Percentiles rank a stretch among this genome's conserved stretches.
Evolutionary conservation across 2,797 vertebrate species (phyloP).

Genomic region (Gobionotothen gibberifrons): DNA sequence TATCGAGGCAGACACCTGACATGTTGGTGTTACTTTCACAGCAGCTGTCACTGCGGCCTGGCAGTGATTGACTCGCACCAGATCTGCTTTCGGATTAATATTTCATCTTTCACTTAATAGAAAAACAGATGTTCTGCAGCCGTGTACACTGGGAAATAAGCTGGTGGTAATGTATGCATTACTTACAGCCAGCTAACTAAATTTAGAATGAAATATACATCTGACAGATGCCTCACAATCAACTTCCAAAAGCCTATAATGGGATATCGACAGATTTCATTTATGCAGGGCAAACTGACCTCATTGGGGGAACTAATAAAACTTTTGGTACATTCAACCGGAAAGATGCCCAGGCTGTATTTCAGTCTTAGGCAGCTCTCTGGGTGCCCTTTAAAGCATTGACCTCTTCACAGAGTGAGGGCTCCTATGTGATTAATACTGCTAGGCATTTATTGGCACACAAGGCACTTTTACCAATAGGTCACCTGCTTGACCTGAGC

Average conservation of each 20-base stretch:
- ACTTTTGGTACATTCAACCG: conserved; percentile 81
- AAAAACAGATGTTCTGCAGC: conserved; percentile 80
- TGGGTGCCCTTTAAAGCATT: conserved; percentile 82
- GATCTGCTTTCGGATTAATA: conserved; percentile 74
- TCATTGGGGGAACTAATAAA: conserved; percentile 77
- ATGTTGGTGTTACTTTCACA: conserved; percentile 65
- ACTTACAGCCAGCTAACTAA: conserved; percentile 77
- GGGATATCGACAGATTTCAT: conserved; percentile 82
- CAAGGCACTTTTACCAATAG: conserved; percentile 83
- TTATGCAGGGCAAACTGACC: conserved; percentile 76
- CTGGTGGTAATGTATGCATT: conserved; percentile 73
- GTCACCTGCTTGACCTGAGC: conserved; percentile 80
- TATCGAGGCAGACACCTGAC: conserved; percentile 73
- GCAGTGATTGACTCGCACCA: conserved; percentile 69
- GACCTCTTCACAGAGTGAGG: conserved; percentile 76
- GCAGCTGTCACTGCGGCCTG: conserved; percentile 76
- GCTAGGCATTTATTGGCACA: conserved; percentile 81
- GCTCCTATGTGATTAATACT: conserved; percentile 82
- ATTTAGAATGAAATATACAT: conserved; percentile 81
- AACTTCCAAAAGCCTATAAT: conserved; percentile 75
- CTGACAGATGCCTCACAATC: conserved; percentile 79
- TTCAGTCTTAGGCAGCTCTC: conserved; percentile 73
- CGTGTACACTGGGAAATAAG: conserved; percentile 71
- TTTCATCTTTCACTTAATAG: conserved; percentile 79
- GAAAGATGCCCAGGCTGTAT: conserved; percentile 75